Evolutionary conservation across 2,888 invertebrate genomes (phyloP).

Genomic region (Rhagium mordax): DNA sequence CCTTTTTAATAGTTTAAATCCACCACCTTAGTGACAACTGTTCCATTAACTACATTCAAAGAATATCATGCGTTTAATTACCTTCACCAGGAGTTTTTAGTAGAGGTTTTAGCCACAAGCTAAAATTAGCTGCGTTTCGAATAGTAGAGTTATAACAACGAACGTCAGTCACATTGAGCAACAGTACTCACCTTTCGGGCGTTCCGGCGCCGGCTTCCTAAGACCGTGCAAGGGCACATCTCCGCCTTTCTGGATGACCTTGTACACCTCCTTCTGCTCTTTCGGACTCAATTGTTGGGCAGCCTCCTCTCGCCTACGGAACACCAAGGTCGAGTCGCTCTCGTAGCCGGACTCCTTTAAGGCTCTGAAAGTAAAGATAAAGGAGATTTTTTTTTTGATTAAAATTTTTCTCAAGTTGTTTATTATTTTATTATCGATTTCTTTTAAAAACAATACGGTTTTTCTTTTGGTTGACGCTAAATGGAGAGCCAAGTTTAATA

Average conservation of each 20-base stretch:
- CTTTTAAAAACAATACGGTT: too few relatives aligned
- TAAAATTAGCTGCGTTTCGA: not conserved
- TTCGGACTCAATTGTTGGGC: slow-evolving; percentile 82
- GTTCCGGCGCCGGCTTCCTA: slow-evolving; percentile 90
- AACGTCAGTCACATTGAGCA: not conserved
- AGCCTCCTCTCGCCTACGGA: slow-evolving; percentile 82
- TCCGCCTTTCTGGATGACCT: slow-evolving; percentile 92
- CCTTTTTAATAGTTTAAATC: slow-evolving; percentile 11
- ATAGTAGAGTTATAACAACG: slow-evolving; percentile 2
- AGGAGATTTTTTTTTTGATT: too few relatives aligned
- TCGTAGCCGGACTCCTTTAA: slow-evolving; percentile 93
- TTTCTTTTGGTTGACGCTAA: too few relatives aligned
- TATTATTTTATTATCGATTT: too few relatives aligned
- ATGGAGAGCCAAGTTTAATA: too few relatives aligned
- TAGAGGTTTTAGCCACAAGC: slow-evolving; percentile 34
- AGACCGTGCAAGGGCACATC: slow-evolving; percentile 95
- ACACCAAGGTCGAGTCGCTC: slow-evolving; percentile 91
- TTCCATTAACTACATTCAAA: slow-evolving; percentile 10
- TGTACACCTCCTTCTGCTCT: slow-evolving; percentile 90
- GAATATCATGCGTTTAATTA: slow-evolving; percentile 42
- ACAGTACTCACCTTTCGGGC: slow-evolving; percentile 77
- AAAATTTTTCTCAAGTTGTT: too few relatives aligned
- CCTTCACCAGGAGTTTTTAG: slow-evolving; percentile 45
- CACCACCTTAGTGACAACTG: slow-evolving; percentile 20
- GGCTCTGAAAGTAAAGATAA: slow-evolving; percentile 73